These are phyloP conservation scores for Heliconius ethilla DNA, from an alignment of 2,888 invertebrate species.

Conservation along the genomic window DNA sequence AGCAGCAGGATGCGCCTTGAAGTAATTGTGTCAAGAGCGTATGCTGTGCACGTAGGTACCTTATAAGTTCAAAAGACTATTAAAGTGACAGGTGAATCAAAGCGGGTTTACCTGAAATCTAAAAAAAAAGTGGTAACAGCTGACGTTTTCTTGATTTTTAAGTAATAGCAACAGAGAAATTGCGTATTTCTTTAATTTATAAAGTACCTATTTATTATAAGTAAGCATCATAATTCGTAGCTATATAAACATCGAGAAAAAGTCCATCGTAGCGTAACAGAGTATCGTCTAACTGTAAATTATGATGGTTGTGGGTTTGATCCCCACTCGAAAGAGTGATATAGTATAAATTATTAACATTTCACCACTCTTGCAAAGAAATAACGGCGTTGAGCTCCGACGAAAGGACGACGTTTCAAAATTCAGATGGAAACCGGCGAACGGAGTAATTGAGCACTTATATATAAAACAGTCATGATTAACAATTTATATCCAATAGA, in stretches of 20 bases:
- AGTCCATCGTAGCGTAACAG: no score
- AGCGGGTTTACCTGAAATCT: background rate
- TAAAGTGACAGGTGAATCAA: background rate
- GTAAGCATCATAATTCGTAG: no score
- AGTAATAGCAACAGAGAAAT: no score
- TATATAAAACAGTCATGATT: no score
- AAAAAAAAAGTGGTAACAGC: background rate
- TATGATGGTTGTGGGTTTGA: no score
- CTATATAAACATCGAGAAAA: no score
- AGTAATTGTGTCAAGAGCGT: background rate
- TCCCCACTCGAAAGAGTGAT: no score
- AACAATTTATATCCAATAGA: background rate
- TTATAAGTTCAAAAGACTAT: background rate
- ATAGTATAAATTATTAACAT: background rate
- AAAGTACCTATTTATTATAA: no score
- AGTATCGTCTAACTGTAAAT: no score
- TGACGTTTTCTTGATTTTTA: no score
- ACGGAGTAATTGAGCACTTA: background rate
- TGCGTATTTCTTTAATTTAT: background rate
- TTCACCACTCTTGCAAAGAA: background rate
- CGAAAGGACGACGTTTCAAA: background rate
- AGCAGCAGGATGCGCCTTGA: slow-evolving; percentile 17
- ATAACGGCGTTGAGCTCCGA: background rate
- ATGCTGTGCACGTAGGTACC: background rate
- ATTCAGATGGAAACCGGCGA: background rate